Evolutionary conservation across 1,140 invertebrate genomes (phyloP), one percentile per base, ranked within the genome.

Genomic region (Diploscapter pachys): DNA sequence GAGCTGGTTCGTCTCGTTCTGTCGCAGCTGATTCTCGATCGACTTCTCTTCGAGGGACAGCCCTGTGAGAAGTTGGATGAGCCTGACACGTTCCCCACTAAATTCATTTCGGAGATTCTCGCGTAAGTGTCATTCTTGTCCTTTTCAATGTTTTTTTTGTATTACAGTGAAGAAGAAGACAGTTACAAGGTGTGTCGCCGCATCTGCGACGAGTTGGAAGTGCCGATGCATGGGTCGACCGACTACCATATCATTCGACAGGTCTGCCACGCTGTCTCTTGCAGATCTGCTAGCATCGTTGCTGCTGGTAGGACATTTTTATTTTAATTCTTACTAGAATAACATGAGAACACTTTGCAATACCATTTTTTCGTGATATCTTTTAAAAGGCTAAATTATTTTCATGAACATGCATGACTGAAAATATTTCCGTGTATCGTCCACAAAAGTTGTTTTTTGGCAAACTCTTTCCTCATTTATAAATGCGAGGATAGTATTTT

Each of bases 191-290:
- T 71, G 13, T 82, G 81, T 70, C 79, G 83, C 4, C 70, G 85
- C 6, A 86, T 85, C 71, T 86, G 84, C 63, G 83, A 85, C 57
- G 83, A 85, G 74, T 63, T 85, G 66, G 84, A 85, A 57, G 83
- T 85, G 6, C 75, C 82, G 53, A 83, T 79, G 66, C 83, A 85
- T 57, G 85, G 84, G 13, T 82, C 77, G 52, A 73, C 62, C 63
- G 83, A 85, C 63, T 85, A 85, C 63, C 9, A 67, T 9, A 83
- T 85, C 59, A 85, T 85, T 51, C 75, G 82, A 54, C 79, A 81
- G 67, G 78, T 86, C 11, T 85, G 83, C 71, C 82, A 86, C 63
- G 72, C 79, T 51, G 79, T 86, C 13, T 80, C 83, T 4, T 65
- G 77, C 69, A 76, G 83, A 54, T 84, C 81, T 54, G 84, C 83